phyloP scores from a whole-genome alignment of 2,797 vertebrate species.

The Chelmon rostratus region DNA sequence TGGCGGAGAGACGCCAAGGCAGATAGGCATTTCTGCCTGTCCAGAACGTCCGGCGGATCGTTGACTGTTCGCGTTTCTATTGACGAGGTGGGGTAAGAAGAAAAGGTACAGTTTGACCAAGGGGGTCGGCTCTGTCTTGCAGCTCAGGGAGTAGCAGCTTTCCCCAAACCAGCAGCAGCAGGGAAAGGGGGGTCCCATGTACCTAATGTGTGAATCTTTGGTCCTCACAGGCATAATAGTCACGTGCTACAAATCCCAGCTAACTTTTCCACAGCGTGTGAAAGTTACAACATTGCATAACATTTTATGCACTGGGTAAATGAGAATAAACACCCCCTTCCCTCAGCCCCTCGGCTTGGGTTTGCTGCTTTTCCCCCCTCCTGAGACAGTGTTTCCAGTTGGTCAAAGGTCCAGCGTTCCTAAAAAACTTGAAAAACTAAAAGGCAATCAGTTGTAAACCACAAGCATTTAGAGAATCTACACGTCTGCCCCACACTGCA shows the following conservation, averaged over 20 bases:
- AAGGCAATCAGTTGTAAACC: constrained; percentile 86
- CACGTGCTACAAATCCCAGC: constrained; percentile 11
- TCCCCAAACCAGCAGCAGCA: constrained; percentile 87
- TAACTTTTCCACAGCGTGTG: constrained; percentile 9
- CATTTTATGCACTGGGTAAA: constrained; percentile 29
- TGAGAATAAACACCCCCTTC: constrained; percentile 62
- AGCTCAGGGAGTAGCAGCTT: constrained; percentile 93
- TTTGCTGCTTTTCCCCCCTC: constrained; percentile 89
- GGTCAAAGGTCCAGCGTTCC: constrained; percentile 99
- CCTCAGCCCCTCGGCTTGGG: constrained; percentile 78
- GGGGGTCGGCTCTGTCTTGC: constrained; percentile 94
- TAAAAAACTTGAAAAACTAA: constrained; percentile 93
- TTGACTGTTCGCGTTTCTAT: constrained; percentile 97
- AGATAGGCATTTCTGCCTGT: constrained; percentile 99
- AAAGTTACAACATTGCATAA: constrained; percentile 24
- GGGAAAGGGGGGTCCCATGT: constrained; percentile 84
- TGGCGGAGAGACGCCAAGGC: constrained; percentile 99
- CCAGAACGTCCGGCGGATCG: constrained; percentile 99
- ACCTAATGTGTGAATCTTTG: constrained; percentile 26
- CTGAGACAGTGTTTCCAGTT: constrained; percentile 98
- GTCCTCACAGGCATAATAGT: constrained; percentile 26
- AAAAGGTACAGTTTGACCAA: constrained; percentile 99
- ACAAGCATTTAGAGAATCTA: constrained; percentile 83
- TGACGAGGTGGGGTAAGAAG: constrained; percentile 98
- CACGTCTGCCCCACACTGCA: constrained; percentile 87